Evolutionary conservation across 2,888 invertebrate species (phyloP).

Genomic region (Drosophila mercatorum): DNA sequence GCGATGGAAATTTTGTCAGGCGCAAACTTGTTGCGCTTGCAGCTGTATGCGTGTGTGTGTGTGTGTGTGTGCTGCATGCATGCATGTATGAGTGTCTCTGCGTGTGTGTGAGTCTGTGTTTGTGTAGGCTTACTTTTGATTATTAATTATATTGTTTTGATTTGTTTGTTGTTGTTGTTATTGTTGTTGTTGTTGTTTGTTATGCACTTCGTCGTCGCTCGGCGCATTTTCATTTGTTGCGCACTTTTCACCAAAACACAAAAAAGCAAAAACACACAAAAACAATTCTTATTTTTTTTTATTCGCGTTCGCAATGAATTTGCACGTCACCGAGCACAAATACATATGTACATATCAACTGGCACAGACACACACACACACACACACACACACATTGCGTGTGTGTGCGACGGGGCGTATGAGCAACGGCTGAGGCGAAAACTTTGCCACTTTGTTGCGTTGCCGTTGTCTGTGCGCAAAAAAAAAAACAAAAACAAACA

Average conservation of each 20-base stretch:
- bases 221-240: slow-evolving; percentile 49
- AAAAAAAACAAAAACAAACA: slow-evolving; percentile 31
- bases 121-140: slow-evolving; percentile 63
- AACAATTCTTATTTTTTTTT: slow-evolving; percentile 35
- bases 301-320: slow-evolving; percentile 52
- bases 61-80: slow-evolving; percentile 11
- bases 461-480: slow-evolving; percentile 47
- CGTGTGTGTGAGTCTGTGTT: slow-evolving; percentile 9
- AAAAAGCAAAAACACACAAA: slow-evolving; percentile 46
- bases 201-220: slow-evolving; percentile 22
- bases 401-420: slow-evolving; percentile 69
- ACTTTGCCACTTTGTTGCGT: slow-evolving; percentile 69
- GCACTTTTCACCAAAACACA: slow-evolving; percentile 55
- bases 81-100: slow-evolving; percentile 12
- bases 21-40: slow-evolving; percentile 70
- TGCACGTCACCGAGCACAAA: slow-evolving; percentile 59
- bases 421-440: slow-evolving; percentile 71
- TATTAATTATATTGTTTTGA: slow-evolving; percentile 47
- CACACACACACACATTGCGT: slow-evolving; percentile 9
- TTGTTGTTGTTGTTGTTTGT: slow-evolving; percentile 20
- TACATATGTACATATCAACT: slow-evolving; percentile 1
- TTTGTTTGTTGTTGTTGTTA: slow-evolving; percentile 8
- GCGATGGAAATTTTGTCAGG: slow-evolving; percentile 71
- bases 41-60: slow-evolving; percentile 18
- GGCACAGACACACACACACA: background rate